Base-by-base conservation (phyloP, 2,888 invertebrate genomes). In the Chrysina gloriosa region DNA sequence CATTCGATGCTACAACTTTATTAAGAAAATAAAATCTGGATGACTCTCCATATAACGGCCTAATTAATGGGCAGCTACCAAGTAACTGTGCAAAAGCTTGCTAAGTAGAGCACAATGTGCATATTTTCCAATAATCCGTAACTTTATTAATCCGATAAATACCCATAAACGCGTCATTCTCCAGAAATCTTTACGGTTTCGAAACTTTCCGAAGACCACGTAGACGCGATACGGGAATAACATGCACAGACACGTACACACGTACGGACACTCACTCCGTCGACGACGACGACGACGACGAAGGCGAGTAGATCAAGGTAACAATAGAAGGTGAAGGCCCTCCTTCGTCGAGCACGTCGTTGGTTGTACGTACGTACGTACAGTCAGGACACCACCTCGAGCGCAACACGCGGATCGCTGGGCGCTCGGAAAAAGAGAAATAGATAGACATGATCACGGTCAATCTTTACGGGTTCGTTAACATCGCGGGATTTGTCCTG, bases 381-480 rank as follows among this genome's bases (percentile, higher is more conserved):
- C 47, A 21, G 19, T 11, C 47, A 21, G n/a, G 4, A 36, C 23
- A 21, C n/a, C 11, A 29, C 56, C 56, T n/a, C 39, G 21, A 56
- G 56, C 56, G 25, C 7, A 23, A 56, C 56, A 36, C 56, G 56
- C 19, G 11, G 36, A 36, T 7, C 23, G 52, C 47, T 7, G 42
- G 16, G 7, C 42, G 27, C 50, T 16, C 27, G 50, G 50, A 50
- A 50, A 50, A 63, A 63, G 68, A 67, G 65, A 70, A 56, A 54
- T 54, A 54, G 65, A 56, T 69, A 68, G 56, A 66, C 70, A 68
- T 70, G 69, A 69, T 72, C 71, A 71, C 67, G 71, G 71, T 56
- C 71, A 67, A 73, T 71, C 74, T 73, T 74, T 74, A 76, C 72
- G 74, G 73, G 76, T 76, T 76, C 76, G 72, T 76, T 76, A 74